These are phyloP conservation scores for Mirza zaza DNA, from an alignment of 2,113 vertebrate genomes.

Conservation along the genomic window DNA sequence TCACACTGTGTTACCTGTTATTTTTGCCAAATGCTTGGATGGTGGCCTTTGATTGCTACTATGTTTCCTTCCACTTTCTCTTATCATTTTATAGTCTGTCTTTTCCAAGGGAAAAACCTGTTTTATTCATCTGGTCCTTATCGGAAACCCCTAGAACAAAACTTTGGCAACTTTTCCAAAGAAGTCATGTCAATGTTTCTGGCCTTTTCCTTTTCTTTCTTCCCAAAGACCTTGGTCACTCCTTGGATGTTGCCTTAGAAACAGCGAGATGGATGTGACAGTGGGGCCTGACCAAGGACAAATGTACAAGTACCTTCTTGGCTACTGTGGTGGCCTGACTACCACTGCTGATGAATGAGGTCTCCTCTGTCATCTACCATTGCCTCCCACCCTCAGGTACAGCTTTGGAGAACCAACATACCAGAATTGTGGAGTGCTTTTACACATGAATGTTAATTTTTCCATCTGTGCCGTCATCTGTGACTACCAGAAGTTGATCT, in stretches of 20 bases:
- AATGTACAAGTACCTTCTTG: neutral
- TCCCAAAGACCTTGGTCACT: neutral
- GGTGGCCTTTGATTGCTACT: neutral
- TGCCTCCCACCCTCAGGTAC: slow-evolving; percentile 24
- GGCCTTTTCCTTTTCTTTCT: neutral
- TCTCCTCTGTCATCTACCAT: neutral
- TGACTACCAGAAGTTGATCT: slow-evolving; percentile 57
- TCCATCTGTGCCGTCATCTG: slow-evolving; percentile 54
- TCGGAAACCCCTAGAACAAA: neutral
- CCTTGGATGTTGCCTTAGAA: neutral
- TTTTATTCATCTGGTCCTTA: slow-evolving; percentile 35
- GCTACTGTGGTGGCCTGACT: neutral
- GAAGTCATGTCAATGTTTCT: neutral
- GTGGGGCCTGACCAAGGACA: neutral
- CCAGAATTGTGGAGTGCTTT: slow-evolving; percentile 32
- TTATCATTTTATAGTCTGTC: neutral
- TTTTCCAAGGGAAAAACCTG: neutral
- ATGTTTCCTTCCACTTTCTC: neutral
- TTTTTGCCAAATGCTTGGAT: neutral
- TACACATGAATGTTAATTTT: slow-evolving; percentile 31
- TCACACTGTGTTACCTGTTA: neutral
- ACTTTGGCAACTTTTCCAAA: slow-evolving; percentile 25
- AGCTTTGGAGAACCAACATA: slow-evolving; percentile 15
- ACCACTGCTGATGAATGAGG: neutral
- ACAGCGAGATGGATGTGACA: neutral